Conservation (phyloP, 1,140 invertebrate species). For the Caenorhabditis remanei region DNA sequence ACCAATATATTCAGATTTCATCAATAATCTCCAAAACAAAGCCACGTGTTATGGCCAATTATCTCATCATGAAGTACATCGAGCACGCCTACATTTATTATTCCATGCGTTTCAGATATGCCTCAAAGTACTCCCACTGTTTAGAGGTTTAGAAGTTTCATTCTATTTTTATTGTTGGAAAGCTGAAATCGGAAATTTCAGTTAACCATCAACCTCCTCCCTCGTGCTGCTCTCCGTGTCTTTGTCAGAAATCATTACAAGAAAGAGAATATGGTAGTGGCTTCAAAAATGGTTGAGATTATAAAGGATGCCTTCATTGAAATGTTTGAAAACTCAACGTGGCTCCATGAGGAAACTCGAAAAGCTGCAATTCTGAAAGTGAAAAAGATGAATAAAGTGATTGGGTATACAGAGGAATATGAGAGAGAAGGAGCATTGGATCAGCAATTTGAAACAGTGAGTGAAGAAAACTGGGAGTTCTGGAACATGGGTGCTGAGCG, state of each 20-base stretch:
- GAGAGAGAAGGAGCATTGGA: conserved; percentile 29
- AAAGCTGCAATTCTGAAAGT: not conserved
- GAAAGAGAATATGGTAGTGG: not conserved
- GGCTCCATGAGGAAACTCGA: not conserved
- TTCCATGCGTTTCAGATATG: not conserved
- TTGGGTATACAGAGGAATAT: conserved; percentile 34
- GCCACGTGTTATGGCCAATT: conserved; percentile 11
- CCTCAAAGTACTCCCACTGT: not conserved
- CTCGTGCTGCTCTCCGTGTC: conserved; percentile 5
- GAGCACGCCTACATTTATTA: not conserved
- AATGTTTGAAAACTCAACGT: conserved; percentile 7
- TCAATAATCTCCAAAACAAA: not conserved
- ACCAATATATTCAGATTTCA: conserved; percentile 7
- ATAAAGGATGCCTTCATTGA: not conserved
- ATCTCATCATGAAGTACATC: not conserved
- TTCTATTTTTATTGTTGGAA: not conserved
- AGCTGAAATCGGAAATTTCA: not conserved
- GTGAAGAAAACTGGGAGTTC: too few species aligned
- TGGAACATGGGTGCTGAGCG: too few species aligned
- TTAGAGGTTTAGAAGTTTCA: not conserved
- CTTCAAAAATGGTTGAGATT: not conserved
- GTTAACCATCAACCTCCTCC: not conserved
- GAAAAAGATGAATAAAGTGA: conserved; percentile 16
- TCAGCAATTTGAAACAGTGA: conserved; percentile 3
- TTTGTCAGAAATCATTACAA: conserved; percentile 34